Evolutionary conservation across 2,113 vertebrate genomes (phyloP).

Genomic region (Macroglossus sobrinus): DNA sequence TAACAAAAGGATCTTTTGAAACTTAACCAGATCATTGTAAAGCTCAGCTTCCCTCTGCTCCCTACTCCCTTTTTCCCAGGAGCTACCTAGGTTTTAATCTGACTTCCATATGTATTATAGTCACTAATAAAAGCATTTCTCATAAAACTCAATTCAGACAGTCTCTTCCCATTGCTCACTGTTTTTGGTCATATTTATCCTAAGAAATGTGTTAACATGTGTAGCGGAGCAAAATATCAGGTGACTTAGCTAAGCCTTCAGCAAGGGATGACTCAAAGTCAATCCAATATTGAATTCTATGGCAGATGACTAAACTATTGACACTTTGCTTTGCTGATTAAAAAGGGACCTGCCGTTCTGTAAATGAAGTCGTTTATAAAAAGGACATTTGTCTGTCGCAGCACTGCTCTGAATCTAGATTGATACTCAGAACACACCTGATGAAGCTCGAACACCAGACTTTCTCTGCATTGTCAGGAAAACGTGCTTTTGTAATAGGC

Average conservation of each 20-base stretch:
- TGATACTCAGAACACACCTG: not conserved
- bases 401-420: not conserved
- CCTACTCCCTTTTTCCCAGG: not conserved
- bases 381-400: not conserved
- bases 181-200: not conserved
- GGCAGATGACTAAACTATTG: not conserved
- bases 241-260: not conserved
- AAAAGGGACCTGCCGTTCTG: slow-evolving; percentile 5
- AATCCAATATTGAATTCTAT: slow-evolving; percentile 25
- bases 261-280: slow-evolving; percentile 45
- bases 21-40: not conserved
- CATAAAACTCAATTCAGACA: not conserved
- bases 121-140: not conserved
- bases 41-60: not conserved
- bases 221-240: not conserved
- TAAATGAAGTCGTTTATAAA: slow-evolving; percentile 3
- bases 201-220: slow-evolving; percentile 10
- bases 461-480: not conserved
- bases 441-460: not conserved
- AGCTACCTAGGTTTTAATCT: not conserved
- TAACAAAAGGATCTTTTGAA: not conserved
- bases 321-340: slow-evolving; percentile 48
- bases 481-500: not conserved
- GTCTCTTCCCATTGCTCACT: not conserved
- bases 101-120: not conserved